Evolutionary conservation across 2,113 vertebrate species (phyloP), one percentile per base, ranked within the genome.

Genomic region (Acanthochromis polyacanthus): DNA sequence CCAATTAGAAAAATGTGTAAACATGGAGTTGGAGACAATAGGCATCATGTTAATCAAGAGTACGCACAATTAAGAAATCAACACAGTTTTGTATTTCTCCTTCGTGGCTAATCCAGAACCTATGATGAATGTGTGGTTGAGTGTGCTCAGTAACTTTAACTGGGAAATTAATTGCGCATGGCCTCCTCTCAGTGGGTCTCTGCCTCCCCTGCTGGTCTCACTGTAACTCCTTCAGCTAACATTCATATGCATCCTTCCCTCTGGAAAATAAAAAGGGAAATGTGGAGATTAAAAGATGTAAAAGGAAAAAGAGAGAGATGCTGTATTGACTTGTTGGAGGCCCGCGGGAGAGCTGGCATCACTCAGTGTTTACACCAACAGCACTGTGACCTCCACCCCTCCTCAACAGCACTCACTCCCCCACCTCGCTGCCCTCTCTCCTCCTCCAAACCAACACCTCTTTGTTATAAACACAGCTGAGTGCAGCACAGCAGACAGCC

Each of bases 381-480:
- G 68, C 59, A 45, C 60, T 12, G 67, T 86, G 88, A 88, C 75
- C 85, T 71, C 58, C 77, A 57, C 58, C 72, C 78, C 81, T 67
- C 55, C 68, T 43, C 59, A 20, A 40, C 61, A n/a, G 62, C 75
- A 30, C 83, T 71, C 71, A 65, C 83, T 53, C 83, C 78, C 73
- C 78, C 78, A 58, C 76, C 73, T 66, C 30, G 5, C 60, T 81
- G 70, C 78, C 73, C 77, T 78, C 73, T 80, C 79, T 81, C 74
- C 87, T 83, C 84, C 86, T 81, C 80, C 80, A 88, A 84, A 85
- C 84, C 81, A 85, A 90, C 91, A 90, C 86, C 82, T 91, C 90
- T 88, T 89, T 90, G 90, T 89, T 89, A 83, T 91, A 93, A 89
- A 92, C 91, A 92, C 92, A 93, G 88, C 90, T 91, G 88, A 92